These are phyloP conservation scores for Tribolium castaneum DNA, from an alignment of 1,140 invertebrate genomes.

Conservation along the genomic window DNA sequence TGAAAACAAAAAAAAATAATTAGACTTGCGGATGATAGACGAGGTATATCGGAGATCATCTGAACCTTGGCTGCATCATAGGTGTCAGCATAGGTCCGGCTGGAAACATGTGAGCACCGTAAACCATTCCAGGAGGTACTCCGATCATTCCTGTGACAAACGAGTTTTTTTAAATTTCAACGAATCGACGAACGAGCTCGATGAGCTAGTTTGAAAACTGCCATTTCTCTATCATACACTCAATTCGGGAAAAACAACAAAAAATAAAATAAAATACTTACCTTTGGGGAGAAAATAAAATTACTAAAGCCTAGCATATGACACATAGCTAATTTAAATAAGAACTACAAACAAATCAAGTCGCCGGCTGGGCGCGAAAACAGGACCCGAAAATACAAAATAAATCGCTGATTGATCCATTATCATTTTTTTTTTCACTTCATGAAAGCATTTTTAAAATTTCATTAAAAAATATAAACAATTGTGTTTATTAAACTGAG, in stretches of 20 bases:
- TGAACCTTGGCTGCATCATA: constrained; percentile 82
- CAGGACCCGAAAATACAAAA: too few relatives aligned
- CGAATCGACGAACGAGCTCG: neutral
- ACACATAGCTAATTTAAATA: constrained; percentile 48
- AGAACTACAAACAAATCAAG: constrained; percentile 42
- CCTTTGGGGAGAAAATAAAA: constrained; percentile 42
- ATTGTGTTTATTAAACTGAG: too few relatives aligned
- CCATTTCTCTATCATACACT: constrained; percentile 32
- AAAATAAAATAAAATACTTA: constrained; percentile 53
- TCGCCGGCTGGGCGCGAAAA: neutral
- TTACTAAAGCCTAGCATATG: constrained; percentile 47
- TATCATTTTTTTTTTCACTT: too few relatives aligned
- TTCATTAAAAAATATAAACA: too few relatives aligned
- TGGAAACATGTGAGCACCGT: constrained; percentile 74
- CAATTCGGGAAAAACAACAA: constrained; percentile 36
- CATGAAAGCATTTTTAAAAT: too few relatives aligned
- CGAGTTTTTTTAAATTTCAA: neutral
- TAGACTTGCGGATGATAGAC: constrained; percentile 63
- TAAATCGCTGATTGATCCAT: too few relatives aligned
- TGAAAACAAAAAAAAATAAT: constrained; percentile 29
- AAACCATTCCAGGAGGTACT: constrained; percentile 75
- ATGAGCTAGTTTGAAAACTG: constrained; percentile 34
- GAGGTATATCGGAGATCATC: constrained; percentile 75
- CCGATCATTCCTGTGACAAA: constrained; percentile 74
- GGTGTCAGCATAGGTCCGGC: constrained; percentile 72